A percentile compares a stretch with the other conserved stretches of the same genome.
Evolutionary conservation across 2,113 vertebrate genomes (phyloP).

Genomic region (Heterocephalus glaber): DNA sequence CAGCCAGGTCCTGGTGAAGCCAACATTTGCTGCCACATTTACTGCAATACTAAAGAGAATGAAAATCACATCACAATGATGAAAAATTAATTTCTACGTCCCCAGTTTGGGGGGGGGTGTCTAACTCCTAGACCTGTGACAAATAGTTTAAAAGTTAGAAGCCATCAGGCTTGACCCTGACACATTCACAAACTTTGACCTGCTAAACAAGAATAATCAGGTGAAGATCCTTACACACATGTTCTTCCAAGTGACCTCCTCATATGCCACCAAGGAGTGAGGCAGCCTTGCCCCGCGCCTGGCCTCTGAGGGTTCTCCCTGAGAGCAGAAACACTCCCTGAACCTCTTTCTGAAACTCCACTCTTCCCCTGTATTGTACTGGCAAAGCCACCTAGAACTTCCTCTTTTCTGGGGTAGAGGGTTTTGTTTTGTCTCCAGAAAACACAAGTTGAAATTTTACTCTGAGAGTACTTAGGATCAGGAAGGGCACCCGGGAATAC

Average conservation of each 20-base stretch:
- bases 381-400: background rate
- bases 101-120: background rate
- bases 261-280: conserved; percentile 15
- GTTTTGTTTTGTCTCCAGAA: conserved; percentile 59
- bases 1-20: background rate
- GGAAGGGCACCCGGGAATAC: conserved; percentile 41
- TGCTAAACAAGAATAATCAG: background rate
- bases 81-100: background rate
- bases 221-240: conserved; percentile 44
- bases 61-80: background rate
- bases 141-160: background rate
- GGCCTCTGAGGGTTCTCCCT: background rate
- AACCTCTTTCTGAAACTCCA: background rate
- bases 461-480: conserved; percentile 53
- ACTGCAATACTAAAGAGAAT: background rate
- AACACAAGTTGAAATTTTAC: conserved; percentile 66
- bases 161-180: background rate
- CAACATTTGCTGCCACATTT: accelerated
- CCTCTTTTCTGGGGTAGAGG: accelerated
- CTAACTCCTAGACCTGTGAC: background rate
- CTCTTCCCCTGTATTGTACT: background rate
- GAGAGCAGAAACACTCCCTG: background rate
- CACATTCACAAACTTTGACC: background rate
- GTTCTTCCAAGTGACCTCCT: background rate
- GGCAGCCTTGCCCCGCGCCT: background rate